phyloP scores from a whole-genome alignment of 2,113 vertebrate species.

The Grammomys surdaster region DNA sequence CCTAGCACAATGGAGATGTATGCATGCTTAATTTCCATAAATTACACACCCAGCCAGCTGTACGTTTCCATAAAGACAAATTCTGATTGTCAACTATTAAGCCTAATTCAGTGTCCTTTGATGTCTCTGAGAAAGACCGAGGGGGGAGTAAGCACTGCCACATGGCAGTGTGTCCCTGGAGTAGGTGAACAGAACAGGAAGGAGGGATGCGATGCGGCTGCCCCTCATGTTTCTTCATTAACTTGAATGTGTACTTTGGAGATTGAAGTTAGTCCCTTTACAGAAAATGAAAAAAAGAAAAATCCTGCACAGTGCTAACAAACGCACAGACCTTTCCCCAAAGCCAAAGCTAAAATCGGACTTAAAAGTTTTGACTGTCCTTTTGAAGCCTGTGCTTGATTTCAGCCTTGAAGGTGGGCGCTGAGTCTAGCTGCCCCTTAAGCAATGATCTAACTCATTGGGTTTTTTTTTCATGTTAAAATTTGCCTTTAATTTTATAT shows the following conservation, averaged over 20 bases:
- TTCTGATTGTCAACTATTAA: conserved; percentile 75
- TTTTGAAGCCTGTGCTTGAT: background rate
- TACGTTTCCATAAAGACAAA: conserved; percentile 77
- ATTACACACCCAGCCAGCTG: conserved; percentile 69
- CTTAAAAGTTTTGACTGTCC: background rate
- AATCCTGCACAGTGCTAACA: background rate
- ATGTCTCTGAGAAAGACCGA: conserved; percentile 55
- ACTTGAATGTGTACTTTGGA: conserved; percentile 40
- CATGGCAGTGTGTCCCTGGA: conserved; percentile 34
- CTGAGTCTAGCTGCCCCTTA: background rate
- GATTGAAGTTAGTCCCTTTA: conserved; percentile 14
- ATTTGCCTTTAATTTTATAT: conserved; percentile 17
- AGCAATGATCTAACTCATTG: background rate
- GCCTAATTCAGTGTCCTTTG: conserved; percentile 68
- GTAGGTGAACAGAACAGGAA: background rate
- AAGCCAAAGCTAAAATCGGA: background rate
- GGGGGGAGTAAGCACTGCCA: conserved; percentile 42
- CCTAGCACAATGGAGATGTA: conserved; percentile 54
- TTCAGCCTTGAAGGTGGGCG: background rate
- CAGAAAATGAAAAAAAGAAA: background rate
- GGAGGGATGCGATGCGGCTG: background rate
- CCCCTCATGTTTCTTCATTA: conserved; percentile 15
- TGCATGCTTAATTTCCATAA: conserved; percentile 80
- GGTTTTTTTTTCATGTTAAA: conserved; percentile 8
- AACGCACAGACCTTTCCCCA: background rate